phyloP scores from a whole-genome alignment of 2,113 vertebrate genomes.

The Vombatus ursinus region DNA sequence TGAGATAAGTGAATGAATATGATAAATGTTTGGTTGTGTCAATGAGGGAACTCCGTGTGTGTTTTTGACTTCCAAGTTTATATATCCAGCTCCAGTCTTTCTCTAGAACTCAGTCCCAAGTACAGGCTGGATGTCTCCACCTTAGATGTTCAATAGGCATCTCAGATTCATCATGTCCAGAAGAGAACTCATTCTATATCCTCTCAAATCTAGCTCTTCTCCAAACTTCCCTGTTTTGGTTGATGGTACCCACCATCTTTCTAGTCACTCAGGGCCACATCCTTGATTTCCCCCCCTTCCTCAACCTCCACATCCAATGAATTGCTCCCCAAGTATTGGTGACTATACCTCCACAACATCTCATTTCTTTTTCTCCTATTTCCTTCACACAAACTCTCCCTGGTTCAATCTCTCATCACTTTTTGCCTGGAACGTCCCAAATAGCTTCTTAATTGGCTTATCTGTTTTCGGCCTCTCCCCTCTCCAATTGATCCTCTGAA shows the following conservation, averaged over 20 bases:
- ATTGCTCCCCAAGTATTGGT: not conserved
- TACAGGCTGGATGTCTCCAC: not conserved
- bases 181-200: not conserved
- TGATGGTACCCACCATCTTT: not conserved
- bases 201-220: not conserved
- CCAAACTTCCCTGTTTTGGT: not conserved
- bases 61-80: no score
- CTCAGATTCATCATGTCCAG: not conserved
- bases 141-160: not conserved
- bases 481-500: not conserved
- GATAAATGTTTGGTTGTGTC: not conserved
- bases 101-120: not conserved
- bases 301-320: not conserved
- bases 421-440: no score
- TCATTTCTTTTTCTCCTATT: not conserved
- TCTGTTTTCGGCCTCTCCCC: not conserved
- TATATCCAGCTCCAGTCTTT: no score
- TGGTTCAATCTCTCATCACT: not conserved
- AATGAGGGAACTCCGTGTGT: not conserved
- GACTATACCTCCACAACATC: not conserved
- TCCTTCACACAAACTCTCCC: not conserved
- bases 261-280: not conserved
- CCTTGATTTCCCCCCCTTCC: not conserved
- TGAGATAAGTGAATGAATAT: not conserved
- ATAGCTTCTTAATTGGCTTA: not conserved